Evolutionary conservation across 1,140 invertebrate genomes (phyloP).

Genomic region (Coelopa frigida): DNA sequence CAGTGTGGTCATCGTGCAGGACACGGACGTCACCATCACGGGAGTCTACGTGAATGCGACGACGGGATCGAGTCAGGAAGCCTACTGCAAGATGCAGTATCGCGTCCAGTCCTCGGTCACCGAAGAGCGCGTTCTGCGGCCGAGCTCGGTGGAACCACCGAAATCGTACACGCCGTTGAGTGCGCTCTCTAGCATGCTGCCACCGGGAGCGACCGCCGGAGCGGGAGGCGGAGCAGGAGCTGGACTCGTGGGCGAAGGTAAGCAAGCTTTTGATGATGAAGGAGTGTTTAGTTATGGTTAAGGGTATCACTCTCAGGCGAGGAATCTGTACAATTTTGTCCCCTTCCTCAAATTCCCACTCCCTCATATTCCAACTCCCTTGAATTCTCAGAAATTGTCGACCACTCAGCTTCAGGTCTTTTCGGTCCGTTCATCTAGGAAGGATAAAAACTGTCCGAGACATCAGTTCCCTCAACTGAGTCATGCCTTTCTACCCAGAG

Average conservation of each 20-base stretch:
- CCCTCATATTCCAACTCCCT: too few species aligned
- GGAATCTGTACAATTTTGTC: too few species aligned
- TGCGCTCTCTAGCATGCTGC: constrained; percentile 80
- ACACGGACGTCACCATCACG: constrained; percentile 79
- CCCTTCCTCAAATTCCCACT: too few species aligned
- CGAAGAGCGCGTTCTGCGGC: constrained; percentile 50
- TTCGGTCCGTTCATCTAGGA: background rate
- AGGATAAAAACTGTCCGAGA: too few species aligned
- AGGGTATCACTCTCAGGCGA: background rate
- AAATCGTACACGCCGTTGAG: constrained; percentile 75
- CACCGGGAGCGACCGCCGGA: constrained; percentile 53
- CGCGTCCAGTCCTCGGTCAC: constrained; percentile 47
- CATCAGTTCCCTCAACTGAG: too few species aligned
- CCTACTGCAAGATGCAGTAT: constrained; percentile 78
- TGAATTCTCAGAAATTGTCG: background rate
- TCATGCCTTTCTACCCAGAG: too few species aligned
- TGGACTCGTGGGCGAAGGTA: constrained; percentile 27
- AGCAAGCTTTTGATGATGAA: constrained; percentile 14
- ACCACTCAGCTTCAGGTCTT: background rate
- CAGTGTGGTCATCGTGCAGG: constrained; percentile 66
- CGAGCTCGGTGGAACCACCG: constrained; percentile 69
- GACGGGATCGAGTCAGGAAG: constrained; percentile 69
- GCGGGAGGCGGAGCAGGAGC: constrained; percentile 13
- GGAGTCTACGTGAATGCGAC: constrained; percentile 69
- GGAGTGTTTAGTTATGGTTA: background rate